phyloP scores from a whole-genome alignment of 2,113 vertebrate genomes.

The Notarius lentiginosus region DNA sequence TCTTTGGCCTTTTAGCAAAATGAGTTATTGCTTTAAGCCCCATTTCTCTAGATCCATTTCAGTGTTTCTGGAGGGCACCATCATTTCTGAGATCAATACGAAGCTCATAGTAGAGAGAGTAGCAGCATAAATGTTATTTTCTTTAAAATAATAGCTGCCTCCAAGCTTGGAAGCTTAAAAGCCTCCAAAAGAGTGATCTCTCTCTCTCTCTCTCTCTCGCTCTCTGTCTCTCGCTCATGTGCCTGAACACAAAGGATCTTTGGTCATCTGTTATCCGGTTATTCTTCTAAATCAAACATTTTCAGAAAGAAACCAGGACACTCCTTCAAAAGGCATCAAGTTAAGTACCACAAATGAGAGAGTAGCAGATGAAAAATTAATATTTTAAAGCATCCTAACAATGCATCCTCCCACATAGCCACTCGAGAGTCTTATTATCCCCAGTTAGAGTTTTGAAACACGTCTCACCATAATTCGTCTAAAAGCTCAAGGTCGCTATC shows the following conservation, averaged over 20 bases:
- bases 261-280: slow-evolving; percentile 37
- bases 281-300: slow-evolving; percentile 42
- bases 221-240: neutral
- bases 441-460: slow-evolving; percentile 40
- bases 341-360: slow-evolving; percentile 40
- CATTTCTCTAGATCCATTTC: slow-evolving; percentile 37
- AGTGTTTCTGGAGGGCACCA: slow-evolving; percentile 45
- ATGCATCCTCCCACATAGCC: neutral
- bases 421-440: slow-evolving; percentile 45
- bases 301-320: slow-evolving; percentile 17
- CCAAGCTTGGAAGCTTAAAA: slow-evolving; percentile 43
- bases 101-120: slow-evolving; percentile 14
- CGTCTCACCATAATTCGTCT: slow-evolving; percentile 41
- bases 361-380: slow-evolving; percentile 43
- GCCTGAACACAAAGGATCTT: slow-evolving; percentile 21
- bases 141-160: slow-evolving; percentile 48
- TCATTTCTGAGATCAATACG: slow-evolving; percentile 48
- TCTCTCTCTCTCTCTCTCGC: no score
- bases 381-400: slow-evolving; percentile 41
- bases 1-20: slow-evolving; percentile 46
- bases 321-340: slow-evolving; percentile 45
- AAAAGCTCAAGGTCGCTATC: slow-evolving; percentile 41
- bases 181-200: slow-evolving; percentile 20
- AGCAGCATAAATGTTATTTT: slow-evolving; percentile 38
- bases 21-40: slow-evolving; percentile 34